Evolutionary conservation across 2,888 invertebrate genomes (phyloP).

Genomic region (Chorisops tibialis): DNA sequence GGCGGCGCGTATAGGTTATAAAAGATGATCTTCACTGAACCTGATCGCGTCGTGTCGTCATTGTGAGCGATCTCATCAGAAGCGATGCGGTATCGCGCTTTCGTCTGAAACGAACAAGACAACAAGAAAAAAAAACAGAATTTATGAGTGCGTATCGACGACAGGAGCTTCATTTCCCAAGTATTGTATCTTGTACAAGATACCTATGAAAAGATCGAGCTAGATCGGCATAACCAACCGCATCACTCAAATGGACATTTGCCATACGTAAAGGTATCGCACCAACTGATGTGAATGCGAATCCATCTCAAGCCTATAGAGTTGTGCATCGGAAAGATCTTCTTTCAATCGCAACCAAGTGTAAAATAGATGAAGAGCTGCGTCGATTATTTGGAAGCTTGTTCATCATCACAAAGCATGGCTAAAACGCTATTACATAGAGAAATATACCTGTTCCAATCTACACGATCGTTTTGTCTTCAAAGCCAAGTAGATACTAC

Average conservation of each 20-base stretch:
- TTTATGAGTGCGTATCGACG: slow-evolving; percentile 13
- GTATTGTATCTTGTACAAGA: too few relatives aligned
- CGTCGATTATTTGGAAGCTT: neutral
- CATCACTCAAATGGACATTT: slow-evolving; percentile 6
- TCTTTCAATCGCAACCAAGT: neutral
- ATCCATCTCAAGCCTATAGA: too few relatives aligned
- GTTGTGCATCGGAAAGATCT: neutral
- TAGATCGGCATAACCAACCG: neutral
- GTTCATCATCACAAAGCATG: too few relatives aligned
- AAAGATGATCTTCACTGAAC: slow-evolving; percentile 17
- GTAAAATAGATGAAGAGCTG: neutral
- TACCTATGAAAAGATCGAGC: neutral
- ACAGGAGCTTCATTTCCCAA: neutral
- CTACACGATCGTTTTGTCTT: too few relatives aligned
- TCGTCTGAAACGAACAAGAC: neutral
- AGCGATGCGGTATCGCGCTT: neutral
- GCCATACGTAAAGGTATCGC: neutral
- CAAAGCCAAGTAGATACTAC: too few relatives aligned
- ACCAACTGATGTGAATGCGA: too few relatives aligned
- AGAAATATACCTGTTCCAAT: too few relatives aligned
- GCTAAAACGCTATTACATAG: too few relatives aligned
- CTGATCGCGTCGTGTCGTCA: slow-evolving; percentile 6
- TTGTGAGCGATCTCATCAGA: slow-evolving; percentile 14
- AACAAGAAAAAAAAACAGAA: neutral
- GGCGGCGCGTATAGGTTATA: neutral